phyloP scores from a whole-genome alignment of 1,140 invertebrate genomes.

The Hetaerina americana region DNA sequence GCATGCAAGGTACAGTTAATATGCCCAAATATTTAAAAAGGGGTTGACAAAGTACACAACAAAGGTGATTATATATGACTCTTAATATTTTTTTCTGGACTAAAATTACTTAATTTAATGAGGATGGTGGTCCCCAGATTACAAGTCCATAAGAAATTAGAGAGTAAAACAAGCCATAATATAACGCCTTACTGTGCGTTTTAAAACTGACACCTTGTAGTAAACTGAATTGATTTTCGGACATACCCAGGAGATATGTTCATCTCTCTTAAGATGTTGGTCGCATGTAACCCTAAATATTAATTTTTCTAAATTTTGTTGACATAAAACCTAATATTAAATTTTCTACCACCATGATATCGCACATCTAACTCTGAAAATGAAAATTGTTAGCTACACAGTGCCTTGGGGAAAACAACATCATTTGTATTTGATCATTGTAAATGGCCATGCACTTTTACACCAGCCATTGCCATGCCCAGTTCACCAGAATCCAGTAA shows the following conservation, averaged over 20 bases:
- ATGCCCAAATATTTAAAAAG: neutral
- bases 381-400: neutral
- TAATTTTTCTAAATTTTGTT: neutral
- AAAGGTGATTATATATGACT: neutral
- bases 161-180: neutral
- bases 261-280: neutral
- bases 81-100: neutral
- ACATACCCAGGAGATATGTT: neutral
- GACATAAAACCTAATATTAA: neutral
- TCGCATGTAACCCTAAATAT: neutral
- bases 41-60: neutral
- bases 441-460: neutral
- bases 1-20: neutral
- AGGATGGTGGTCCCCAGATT: neutral
- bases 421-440: neutral
- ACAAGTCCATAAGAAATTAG: neutral
- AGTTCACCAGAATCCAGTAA: neutral
- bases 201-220: neutral
- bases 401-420: too few relatives aligned
- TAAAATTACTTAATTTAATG: neutral
- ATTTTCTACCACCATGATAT: neutral
- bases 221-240: neutral
- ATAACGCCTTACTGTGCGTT: neutral
- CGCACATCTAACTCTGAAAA: neutral
- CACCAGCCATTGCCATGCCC: neutral